A percentile compares a stretch with the other conserved stretches of the same genome.
Conservation (phyloP, 1,140 invertebrate genomes). For the Halesus radiatus region DNA sequence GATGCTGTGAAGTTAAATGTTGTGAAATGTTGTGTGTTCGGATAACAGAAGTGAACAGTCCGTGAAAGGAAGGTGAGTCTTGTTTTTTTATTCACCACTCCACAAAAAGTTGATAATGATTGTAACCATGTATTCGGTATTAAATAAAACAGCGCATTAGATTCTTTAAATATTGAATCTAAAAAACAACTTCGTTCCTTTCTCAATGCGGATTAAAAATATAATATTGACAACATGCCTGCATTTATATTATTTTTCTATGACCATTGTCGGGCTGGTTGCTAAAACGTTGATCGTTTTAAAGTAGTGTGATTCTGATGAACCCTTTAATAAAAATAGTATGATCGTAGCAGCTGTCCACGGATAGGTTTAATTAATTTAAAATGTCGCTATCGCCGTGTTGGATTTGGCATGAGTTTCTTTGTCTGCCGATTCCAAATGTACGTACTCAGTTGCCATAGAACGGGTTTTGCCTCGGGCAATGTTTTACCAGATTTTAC, state of each 20-base stretch:
- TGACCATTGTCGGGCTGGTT: no score
- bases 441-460: slow-evolving; percentile 35
- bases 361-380: neutral
- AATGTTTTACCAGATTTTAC: slow-evolving; percentile 13
- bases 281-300: no score
- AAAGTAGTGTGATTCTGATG: no score
- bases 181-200: no score
- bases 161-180: no score
- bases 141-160: no score
- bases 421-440: slow-evolving; percentile 41
- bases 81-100: slow-evolving; percentile 28
- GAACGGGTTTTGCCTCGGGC: slow-evolving; percentile 18
- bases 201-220: no score
- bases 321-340: no score
- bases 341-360: no score
- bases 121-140: neutral
- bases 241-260: no score
- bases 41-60: slow-evolving; percentile 42
- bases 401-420: slow-evolving; percentile 29
- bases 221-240: no score
- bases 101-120: neutral
- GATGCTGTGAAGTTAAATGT: slow-evolving; percentile 29
- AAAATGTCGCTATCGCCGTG: neutral
- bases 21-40: slow-evolving; percentile 43
- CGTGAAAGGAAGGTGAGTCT: slow-evolving; percentile 44